Conservation (phyloP, 2,113 vertebrate species). For the Myiagra hebetior region DNA sequence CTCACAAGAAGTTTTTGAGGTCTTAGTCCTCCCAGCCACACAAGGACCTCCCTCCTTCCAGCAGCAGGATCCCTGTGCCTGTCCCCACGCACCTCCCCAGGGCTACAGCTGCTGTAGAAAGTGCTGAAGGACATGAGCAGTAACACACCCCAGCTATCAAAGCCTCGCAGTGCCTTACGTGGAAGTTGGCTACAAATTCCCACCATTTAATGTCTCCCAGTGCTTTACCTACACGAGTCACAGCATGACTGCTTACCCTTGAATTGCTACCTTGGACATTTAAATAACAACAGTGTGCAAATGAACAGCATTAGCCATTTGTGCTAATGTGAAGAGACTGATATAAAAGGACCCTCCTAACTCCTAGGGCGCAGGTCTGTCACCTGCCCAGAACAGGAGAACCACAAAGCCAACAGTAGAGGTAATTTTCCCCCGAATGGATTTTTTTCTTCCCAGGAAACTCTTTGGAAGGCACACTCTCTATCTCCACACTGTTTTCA, state of each 20-base stretch:
- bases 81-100: not conserved
- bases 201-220: not conserved
- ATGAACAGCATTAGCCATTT: not conserved
- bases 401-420: not conserved
- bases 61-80: not conserved
- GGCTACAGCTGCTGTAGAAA: not conserved
- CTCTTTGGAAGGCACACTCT: not conserved
- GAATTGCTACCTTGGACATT: not conserved
- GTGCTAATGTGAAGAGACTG: not conserved
- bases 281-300: not conserved
- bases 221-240: not conserved
- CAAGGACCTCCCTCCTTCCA: not conserved
- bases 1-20: rapidly evolving
- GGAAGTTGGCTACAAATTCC: not conserved
- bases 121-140: not conserved
- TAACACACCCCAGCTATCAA: not conserved
- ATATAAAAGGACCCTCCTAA: not conserved
- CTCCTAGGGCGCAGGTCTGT: not conserved
- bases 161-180: not conserved
- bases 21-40: not conserved
- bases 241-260: not conserved
- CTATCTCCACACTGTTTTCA: not conserved
- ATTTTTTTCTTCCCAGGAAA: not conserved
- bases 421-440: rapidly evolving
- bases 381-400: not conserved